phyloP scores from a whole-genome alignment of 1,140 invertebrate genomes.

The Halictus rubicundus region DNA sequence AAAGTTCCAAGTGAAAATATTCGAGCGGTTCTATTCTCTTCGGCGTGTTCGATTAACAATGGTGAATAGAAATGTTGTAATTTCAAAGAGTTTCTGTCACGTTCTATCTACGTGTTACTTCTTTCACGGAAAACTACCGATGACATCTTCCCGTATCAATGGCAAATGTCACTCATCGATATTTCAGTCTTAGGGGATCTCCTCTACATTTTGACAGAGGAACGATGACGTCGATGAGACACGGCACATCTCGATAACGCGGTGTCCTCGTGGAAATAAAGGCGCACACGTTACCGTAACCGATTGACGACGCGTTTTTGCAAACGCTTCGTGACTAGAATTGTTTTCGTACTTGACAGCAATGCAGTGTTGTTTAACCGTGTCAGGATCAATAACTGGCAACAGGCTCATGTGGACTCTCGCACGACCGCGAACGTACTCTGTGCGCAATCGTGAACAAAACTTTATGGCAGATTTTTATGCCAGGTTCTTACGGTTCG shows the following conservation, averaged over 20 bases:
- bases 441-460: slow-evolving; percentile 48
- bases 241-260: slow-evolving; percentile 27
- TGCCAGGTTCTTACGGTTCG: neutral
- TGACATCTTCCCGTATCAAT: slow-evolving; percentile 50
- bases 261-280: slow-evolving; percentile 21
- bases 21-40: neutral
- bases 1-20: slow-evolving; percentile 3
- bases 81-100: neutral
- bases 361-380: slow-evolving; percentile 80
- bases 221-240: slow-evolving; percentile 49
- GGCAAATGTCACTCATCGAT: slow-evolving; percentile 41
- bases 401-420: slow-evolving; percentile 77
- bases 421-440: slow-evolving; percentile 54
- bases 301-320: slow-evolving; percentile 48
- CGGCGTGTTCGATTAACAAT: neutral
- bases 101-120: slow-evolving; percentile 32
- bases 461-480: slow-evolving; percentile 24
- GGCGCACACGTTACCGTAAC: slow-evolving; percentile 51
- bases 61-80: neutral
- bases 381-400: slow-evolving; percentile 80
- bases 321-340: slow-evolving; percentile 66
- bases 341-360: slow-evolving; percentile 77
- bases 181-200: slow-evolving; percentile 33
- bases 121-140: slow-evolving; percentile 40
- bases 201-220: slow-evolving; percentile 67